phyloP scores from a whole-genome alignment of 92 coral and sea anemone genomes.

The Muricea muricata region DNA sequence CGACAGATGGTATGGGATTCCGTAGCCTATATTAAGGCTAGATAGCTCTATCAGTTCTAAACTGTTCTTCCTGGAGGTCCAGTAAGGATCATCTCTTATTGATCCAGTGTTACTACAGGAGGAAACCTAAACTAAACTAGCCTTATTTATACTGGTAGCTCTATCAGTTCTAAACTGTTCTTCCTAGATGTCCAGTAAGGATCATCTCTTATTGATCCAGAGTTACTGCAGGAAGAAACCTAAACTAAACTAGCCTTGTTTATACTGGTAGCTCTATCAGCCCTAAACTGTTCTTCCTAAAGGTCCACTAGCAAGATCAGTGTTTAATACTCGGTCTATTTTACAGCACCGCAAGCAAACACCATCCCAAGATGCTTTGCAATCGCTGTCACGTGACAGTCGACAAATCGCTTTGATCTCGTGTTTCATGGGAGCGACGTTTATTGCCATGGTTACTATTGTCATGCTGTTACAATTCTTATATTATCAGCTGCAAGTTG shows the following conservation, averaged over 20 bases:
- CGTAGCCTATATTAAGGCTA: background rate
- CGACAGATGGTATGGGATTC: background rate
- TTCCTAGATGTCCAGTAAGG: too few relatives aligned
- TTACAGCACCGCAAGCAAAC: conserved; percentile 6
- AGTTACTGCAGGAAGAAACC: too few relatives aligned
- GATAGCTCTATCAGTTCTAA: background rate
- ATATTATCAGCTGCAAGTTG: conserved; percentile 20
- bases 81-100: too few relatives aligned
- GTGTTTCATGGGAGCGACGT: conserved; percentile 36
- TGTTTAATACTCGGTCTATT: background rate
- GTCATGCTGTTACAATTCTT: conserved; percentile 25
- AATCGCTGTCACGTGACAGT: conserved; percentile 16
- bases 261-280: background rate
- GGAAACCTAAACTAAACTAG: too few relatives aligned
- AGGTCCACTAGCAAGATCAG: background rate
- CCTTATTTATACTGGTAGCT: too few relatives aligned
- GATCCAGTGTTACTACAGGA: too few relatives aligned
- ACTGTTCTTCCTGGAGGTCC: too few relatives aligned
- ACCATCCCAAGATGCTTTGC: background rate
- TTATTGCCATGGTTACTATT: conserved; percentile 27
- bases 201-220: too few relatives aligned
- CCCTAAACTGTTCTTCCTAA: background rate
- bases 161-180: too few relatives aligned
- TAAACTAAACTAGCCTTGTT: background rate
- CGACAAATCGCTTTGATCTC: conserved; percentile 31